Percentiles rank a stretch among this genome's conserved stretches.
These are phyloP conservation scores for Peribatodes rhomboidaria DNA, from an alignment of 2,888 invertebrate genomes.

Conservation along the genomic window DNA sequence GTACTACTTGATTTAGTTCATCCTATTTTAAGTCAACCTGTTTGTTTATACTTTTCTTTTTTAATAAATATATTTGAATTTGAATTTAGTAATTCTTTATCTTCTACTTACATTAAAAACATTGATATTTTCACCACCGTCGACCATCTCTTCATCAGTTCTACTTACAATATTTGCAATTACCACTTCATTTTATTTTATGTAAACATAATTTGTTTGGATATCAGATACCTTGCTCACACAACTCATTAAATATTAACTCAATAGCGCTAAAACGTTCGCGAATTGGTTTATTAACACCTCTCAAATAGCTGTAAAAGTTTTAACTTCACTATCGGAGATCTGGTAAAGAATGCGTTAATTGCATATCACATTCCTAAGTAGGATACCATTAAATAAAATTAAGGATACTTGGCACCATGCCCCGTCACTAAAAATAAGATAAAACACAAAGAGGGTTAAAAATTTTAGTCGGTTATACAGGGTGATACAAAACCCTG, in stretches of 20 bases:
- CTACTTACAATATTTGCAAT: not conserved
- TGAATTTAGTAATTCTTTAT: no score
- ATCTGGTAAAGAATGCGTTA: conserved; percentile 1
- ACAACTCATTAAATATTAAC: not conserved
- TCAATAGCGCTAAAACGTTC: conserved; percentile 5
- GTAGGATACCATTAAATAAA: not conserved
- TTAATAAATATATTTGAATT: no score
- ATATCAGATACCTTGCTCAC: not conserved
- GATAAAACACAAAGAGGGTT: not conserved
- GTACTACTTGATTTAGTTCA: no score
- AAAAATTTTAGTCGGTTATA: not conserved
- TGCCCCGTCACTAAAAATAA: not conserved
- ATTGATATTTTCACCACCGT: no score
- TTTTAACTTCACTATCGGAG: not conserved
- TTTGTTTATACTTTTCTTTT: no score
- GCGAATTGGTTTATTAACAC: conserved; percentile 7
- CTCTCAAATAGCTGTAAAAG: not conserved
- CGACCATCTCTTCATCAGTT: no score
- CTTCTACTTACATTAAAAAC: no score
- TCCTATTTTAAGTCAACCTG: no score
- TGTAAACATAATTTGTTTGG: not conserved
- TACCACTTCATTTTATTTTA: conserved; percentile 9
- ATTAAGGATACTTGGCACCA: not conserved
- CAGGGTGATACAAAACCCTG: no score
- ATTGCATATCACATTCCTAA: not conserved